Conservation (phyloP, 2,888 invertebrate species). For the Emmelina monodactyla region DNA sequence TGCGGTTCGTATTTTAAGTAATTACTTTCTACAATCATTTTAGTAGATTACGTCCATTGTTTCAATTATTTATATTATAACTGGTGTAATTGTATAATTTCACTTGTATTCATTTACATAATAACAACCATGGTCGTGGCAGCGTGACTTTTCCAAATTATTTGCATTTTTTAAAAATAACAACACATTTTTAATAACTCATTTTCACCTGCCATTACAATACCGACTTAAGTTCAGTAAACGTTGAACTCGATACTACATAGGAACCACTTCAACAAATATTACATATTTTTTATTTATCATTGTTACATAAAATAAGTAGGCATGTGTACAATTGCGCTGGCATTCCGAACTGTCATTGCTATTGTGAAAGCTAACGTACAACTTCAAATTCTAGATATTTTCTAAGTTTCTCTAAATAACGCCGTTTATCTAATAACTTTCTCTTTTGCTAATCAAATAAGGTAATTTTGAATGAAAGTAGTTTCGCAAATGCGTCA, state of each 20-base stretch:
- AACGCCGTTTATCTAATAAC: too few species aligned
- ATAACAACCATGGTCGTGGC: slow-evolving; percentile 36
- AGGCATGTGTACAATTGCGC: too few species aligned
- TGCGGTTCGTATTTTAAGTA: too few species aligned
- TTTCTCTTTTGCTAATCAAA: too few species aligned
- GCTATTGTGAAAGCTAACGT: too few species aligned
- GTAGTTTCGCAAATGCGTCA: too few species aligned
- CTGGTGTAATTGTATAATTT: slow-evolving; percentile 19
- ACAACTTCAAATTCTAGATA: too few species aligned
- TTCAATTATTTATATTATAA: slow-evolving; percentile 15
- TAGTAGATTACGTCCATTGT: slow-evolving; percentile 1
- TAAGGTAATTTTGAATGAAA: too few species aligned
- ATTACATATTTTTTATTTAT: neutral
- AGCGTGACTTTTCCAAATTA: slow-evolving; percentile 38
- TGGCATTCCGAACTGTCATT: too few species aligned
- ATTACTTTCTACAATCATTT: too few species aligned
- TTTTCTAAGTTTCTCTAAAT: too few species aligned
- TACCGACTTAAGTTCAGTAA: too few species aligned
- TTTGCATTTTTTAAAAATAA: slow-evolving; percentile 15
- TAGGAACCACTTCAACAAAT: slow-evolving; percentile 21
- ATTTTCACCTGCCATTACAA: slow-evolving; percentile 22
- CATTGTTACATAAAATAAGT: neutral
- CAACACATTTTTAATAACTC: slow-evolving; percentile 5
- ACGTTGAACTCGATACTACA: slow-evolving; percentile 14
- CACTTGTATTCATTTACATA: slow-evolving; percentile 20